phyloP scores from a whole-genome alignment of 2,888 invertebrate genomes.

The Acronicta alni region DNA sequence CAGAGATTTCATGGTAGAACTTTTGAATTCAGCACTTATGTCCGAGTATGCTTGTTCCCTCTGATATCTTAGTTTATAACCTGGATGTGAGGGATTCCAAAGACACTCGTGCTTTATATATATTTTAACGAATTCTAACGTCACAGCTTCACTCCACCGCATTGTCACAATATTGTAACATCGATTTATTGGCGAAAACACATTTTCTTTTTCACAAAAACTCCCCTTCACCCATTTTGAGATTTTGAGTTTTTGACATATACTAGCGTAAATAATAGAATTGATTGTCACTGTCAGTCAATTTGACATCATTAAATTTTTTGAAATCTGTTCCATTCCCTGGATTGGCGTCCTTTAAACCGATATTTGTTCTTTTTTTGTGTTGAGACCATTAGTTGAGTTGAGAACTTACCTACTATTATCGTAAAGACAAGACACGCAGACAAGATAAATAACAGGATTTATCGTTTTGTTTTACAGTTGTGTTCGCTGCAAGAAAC shows the following conservation, averaged over 20 bases:
- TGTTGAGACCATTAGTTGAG: no score
- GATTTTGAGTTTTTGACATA: neutral
- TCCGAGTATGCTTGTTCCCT: conserved; percentile 77
- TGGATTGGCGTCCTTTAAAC: no score
- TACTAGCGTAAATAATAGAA: no score
- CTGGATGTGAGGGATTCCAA: conserved; percentile 81
- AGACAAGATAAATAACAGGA: no score
- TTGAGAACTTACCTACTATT: no score
- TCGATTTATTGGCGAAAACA: conserved; percentile 4
- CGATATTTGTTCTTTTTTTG: no score
- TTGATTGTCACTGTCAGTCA: no score
- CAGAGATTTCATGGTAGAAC: conserved; percentile 69
- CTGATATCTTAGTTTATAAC: conserved; percentile 77
- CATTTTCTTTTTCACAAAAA: conserved; percentile 15
- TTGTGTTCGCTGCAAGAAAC: no score
- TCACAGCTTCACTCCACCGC: conserved; percentile 85
- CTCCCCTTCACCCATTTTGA: conserved; percentile 7
- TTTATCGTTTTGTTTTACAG: no score
- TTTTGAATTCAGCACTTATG: conserved; percentile 74
- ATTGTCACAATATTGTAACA: conserved; percentile 56
- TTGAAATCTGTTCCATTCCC: no score
- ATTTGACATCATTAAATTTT: no score
- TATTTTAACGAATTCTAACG: conserved; percentile 83
- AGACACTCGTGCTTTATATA: conserved; percentile 85
- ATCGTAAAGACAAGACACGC: no score